Evolutionary conservation across 2,797 vertebrate species (phyloP), one percentile per base, ranked within the genome.

Genomic region (Furcifer pardalis): DNA sequence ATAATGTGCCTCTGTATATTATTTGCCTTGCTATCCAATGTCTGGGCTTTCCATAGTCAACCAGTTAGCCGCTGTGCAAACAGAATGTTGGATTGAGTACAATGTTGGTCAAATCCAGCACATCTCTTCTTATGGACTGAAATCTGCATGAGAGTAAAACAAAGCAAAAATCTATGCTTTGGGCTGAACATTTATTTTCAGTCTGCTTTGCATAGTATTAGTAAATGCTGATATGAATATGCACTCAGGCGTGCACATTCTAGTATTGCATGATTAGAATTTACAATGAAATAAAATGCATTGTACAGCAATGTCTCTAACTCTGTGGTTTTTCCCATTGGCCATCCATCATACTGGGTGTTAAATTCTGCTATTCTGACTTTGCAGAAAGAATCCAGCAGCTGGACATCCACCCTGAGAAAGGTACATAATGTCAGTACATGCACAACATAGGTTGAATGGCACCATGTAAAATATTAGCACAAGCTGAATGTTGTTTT

Each of bases 231-330:
- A 15, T 42, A 9, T 42, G 37, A n/a, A 63, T 35, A 40, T 27
- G 42, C 42, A 60, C 56, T 15, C 19, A 65, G 17, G 9, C 30
- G 42, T n/a, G 25, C 9, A 52, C 30, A 35, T 30, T 35, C 46
- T 15, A 52, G 37, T 77, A 46, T 44, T 12, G 10, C 21, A 60
- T 32, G 44, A 60, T 71, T 77, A 76, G 37, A 77, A 60, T 84
- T 59, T 59, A 13, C 32, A 42, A 73, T 25, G 30, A 68, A 77
- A 77, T 25, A 12, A 77, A 77, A 69, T 83, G 71, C 83, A n/a
- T 74, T 46, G 77, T 84, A 80, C 46, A 88, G 15, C 72, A 86
- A 37, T 63, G 82, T 68, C 77, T 81, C 32, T 52, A 89, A 56
- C n/a, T 42, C 49, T 87, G 3, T 17, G 79, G 63, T 32, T 8